phyloP scores from a whole-genome alignment of 2,113 vertebrate species.

The Callorhinus ursinus region DNA sequence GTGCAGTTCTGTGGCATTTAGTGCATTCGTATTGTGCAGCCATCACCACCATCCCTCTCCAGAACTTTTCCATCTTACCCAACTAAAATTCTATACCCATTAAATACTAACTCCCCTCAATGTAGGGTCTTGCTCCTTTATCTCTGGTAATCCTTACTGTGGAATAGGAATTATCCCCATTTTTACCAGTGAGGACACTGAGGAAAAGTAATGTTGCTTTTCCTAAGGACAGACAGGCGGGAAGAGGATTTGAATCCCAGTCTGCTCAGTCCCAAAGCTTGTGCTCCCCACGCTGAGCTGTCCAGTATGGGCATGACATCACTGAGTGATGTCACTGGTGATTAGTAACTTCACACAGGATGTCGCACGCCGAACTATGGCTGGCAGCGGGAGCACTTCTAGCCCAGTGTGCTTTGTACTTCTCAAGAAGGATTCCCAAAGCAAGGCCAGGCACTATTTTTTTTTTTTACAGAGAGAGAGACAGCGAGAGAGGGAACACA shows the following conservation, averaged over 20 bases:
- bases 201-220: neutral
- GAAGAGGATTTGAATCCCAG: neutral
- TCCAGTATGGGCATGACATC: neutral
- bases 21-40: neutral
- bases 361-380: neutral
- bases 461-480: no score
- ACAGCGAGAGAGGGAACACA: no score
- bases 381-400: neutral
- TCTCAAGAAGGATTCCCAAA: neutral
- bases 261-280: neutral
- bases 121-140: neutral
- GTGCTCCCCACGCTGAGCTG: neutral
- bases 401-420: neutral
- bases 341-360: neutral
- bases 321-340: neutral
- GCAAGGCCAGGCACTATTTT: neutral
- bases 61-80: neutral
- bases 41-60: neutral
- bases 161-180: neutral
- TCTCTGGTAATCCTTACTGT: neutral
- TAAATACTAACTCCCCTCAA: neutral
- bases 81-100: neutral
- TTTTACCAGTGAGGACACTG: neutral
- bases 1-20: neutral
- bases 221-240: neutral